phyloP scores from a whole-genome alignment of 2,113 vertebrate species.

The Pogonocichla stellata region DNA sequence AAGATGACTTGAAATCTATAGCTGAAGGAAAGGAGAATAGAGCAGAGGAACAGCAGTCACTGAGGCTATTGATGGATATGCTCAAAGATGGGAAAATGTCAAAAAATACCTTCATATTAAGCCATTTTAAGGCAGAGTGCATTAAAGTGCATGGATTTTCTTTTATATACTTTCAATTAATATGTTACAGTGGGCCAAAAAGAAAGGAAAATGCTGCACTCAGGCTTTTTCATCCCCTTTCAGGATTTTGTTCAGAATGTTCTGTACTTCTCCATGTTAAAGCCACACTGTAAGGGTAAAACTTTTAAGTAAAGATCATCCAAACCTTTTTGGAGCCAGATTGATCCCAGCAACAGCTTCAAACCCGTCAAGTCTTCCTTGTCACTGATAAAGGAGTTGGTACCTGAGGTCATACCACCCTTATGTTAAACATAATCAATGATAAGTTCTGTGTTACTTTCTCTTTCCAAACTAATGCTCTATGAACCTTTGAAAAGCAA shows the following conservation, averaged over 20 bases:
- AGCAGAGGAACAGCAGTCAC: background rate
- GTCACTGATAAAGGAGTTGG: background rate
- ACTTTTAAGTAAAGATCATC: background rate
- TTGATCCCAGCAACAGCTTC: background rate
- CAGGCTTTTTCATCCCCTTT: background rate
- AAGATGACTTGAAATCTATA: background rate
- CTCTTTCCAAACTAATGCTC: background rate
- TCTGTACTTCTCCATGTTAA: background rate
- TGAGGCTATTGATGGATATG: background rate
- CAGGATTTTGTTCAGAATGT: background rate
- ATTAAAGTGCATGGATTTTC: background rate
- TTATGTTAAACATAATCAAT: background rate
- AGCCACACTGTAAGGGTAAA: background rate
- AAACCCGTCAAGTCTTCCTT: background rate
- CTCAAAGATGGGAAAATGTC: background rate
- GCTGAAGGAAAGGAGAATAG: background rate
- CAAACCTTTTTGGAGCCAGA: background rate
- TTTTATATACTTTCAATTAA: background rate
- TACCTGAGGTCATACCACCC: background rate
- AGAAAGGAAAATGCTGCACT: background rate
- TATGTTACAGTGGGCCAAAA: background rate
- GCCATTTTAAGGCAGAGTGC: background rate
- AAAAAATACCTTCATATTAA: background rate
- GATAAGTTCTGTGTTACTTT: background rate
- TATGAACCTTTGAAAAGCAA: background rate